Conservation (phyloP, 2,888 invertebrate species). For the Lithophane ornitopus region DNA sequence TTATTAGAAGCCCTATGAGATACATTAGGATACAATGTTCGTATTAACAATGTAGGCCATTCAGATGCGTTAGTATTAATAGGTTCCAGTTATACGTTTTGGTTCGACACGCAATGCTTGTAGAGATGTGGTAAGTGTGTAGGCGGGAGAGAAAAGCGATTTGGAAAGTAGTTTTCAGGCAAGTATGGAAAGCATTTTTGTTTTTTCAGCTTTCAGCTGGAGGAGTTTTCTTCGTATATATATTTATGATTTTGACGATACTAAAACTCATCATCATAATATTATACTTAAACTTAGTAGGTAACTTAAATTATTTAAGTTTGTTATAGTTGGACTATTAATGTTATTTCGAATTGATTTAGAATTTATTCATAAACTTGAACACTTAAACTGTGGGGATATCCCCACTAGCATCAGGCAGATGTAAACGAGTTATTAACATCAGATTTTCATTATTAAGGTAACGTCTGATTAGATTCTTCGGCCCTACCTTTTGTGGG, state of each 20-base stretch:
- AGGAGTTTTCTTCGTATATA: neutral
- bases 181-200: neutral
- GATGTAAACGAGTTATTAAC: neutral
- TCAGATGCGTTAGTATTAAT: constrained; percentile 59
- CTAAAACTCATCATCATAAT: neutral
- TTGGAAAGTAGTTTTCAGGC: neutral
- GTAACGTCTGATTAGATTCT: neutral
- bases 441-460: neutral
- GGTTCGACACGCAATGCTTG: constrained; percentile 66
- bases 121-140: constrained; percentile 36
- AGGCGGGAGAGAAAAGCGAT: constrained; percentile 8
- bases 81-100: constrained; percentile 64
- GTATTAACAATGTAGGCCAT: constrained; percentile 60
- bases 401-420: neutral
- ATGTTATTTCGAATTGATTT: neutral
- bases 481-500: neutral
- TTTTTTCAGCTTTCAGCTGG: neutral
- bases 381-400: neutral
- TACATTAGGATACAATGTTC: constrained; percentile 49
- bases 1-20: constrained; percentile 39
- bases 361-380: neutral
- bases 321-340: neutral
- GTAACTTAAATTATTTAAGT: neutral
- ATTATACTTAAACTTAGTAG: too few species aligned
- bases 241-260: neutral